A percentile compares a stretch with the other conserved stretches of the same genome.
These are phyloP conservation scores for Diachasmimorpha longicaudata DNA, from an alignment of 1,140 invertebrate genomes.

Conservation along the genomic window DNA sequence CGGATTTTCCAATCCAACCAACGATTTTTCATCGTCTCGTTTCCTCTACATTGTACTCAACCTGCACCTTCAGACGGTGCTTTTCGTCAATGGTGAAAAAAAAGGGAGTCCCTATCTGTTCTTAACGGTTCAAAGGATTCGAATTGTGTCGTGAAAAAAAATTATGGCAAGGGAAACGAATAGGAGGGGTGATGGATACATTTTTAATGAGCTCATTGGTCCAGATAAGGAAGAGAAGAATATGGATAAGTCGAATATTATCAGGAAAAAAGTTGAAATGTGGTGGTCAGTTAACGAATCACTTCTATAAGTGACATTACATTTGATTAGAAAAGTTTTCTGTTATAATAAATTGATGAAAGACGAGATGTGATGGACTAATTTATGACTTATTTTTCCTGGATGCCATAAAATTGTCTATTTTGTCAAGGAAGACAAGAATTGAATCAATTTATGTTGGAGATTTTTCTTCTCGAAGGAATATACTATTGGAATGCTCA, in stretches of 20 bases:
- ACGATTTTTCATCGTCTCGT: not conserved
- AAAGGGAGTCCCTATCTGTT: not conserved
- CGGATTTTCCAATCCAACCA: not conserved
- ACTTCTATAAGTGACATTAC: too few relatives aligned
- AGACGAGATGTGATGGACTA: too few relatives aligned
- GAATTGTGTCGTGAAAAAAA: conserved; percentile 9
- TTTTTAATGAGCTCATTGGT: not conserved
- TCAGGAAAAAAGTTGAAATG: too few relatives aligned
- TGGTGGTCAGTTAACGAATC: too few relatives aligned
- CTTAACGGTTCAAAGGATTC: not conserved
- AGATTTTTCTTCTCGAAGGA: too few relatives aligned
- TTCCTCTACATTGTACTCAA: not conserved
- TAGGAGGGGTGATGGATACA: not conserved
- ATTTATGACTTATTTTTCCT: too few relatives aligned
- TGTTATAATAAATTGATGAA: too few relatives aligned
- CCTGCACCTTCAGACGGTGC: not conserved
- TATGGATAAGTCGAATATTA: not conserved
- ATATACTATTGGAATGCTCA: too few relatives aligned
- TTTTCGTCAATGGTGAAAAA: not conserved
- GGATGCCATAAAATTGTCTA: too few relatives aligned
- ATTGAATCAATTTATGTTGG: too few relatives aligned
- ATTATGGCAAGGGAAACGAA: not conserved
- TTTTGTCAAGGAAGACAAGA: too few relatives aligned
- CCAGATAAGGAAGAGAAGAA: not conserved
- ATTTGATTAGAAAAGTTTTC: too few relatives aligned